Conservation (phyloP, 2,797 vertebrate genomes). For the Rhynchotus rufescens region DNA sequence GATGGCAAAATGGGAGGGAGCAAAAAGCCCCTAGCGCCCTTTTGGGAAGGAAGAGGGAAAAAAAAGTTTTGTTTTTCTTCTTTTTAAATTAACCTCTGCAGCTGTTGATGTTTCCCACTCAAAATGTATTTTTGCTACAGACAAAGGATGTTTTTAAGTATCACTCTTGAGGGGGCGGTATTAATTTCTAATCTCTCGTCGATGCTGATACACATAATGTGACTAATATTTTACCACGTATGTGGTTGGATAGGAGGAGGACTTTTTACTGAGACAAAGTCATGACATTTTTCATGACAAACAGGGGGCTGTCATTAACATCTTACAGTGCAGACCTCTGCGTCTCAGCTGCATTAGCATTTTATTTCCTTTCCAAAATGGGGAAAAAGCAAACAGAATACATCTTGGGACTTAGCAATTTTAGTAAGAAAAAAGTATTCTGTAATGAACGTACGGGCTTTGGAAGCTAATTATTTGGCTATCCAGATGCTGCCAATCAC, state of each 20-base stretch:
- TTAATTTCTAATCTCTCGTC: constrained; percentile 17
- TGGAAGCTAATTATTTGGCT: not conserved
- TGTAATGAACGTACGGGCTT: not conserved
- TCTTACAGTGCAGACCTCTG: not conserved
- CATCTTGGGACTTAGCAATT: not conserved
- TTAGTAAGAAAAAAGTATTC: not conserved
- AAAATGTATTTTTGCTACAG: constrained; percentile 44
- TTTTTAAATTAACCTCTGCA: not conserved
- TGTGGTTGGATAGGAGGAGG: not conserved
- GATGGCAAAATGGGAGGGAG: not conserved
- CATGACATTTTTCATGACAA: constrained; percentile 2
- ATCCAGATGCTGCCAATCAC: not conserved
- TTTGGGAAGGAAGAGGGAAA: not conserved
- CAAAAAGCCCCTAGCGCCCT: no score
- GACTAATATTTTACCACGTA: not conserved
- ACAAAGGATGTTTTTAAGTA: constrained; percentile 45
- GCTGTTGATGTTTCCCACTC: constrained; percentile 2
- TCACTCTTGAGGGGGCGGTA: not conserved
- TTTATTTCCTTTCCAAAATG: not conserved
- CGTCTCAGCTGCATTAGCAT: not conserved
- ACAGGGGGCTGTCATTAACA: not conserved
- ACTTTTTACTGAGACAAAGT: constrained; percentile 10
- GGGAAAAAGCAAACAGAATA: not conserved
- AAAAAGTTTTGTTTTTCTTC: not conserved
- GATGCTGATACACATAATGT: constrained; percentile 13